These are phyloP conservation scores for Argya squamiceps DNA, from an alignment of 2,797 vertebrate species.

Conservation along the genomic window DNA sequence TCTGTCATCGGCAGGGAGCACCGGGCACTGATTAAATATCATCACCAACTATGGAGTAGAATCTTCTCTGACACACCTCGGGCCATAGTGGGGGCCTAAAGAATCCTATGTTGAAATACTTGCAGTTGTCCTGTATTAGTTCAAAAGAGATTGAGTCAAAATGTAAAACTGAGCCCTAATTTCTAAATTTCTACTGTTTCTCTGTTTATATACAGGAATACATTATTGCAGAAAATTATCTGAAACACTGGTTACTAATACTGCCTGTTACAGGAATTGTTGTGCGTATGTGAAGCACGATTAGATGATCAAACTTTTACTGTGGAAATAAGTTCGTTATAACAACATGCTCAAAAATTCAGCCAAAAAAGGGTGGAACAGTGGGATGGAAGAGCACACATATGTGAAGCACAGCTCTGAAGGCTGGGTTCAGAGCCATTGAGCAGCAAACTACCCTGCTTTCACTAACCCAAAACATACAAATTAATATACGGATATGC, in stretches of 20 bases:
- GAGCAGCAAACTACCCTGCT: background rate
- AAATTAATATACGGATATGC: background rate
- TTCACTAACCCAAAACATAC: background rate
- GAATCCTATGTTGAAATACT: background rate
- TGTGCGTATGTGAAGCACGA: background rate
- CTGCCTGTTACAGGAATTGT: background rate
- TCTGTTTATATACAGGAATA: background rate
- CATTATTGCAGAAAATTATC: background rate
- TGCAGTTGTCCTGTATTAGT: background rate
- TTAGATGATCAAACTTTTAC: background rate
- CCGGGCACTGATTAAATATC: background rate
- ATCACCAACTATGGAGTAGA: background rate
- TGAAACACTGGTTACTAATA: background rate
- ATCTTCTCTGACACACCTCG: background rate
- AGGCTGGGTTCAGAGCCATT: background rate
- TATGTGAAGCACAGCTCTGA: background rate
- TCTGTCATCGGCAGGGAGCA: background rate
- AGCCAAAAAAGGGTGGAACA: background rate
- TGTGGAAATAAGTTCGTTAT: background rate
- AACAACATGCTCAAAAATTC: background rate
- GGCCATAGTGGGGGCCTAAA: background rate
- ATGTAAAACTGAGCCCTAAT: background rate
- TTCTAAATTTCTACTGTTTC: background rate
- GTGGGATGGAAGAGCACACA: background rate
- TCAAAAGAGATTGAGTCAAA: background rate